Conservation (phyloP, 1,140 invertebrate genomes). For the Bombus polaris region DNA sequence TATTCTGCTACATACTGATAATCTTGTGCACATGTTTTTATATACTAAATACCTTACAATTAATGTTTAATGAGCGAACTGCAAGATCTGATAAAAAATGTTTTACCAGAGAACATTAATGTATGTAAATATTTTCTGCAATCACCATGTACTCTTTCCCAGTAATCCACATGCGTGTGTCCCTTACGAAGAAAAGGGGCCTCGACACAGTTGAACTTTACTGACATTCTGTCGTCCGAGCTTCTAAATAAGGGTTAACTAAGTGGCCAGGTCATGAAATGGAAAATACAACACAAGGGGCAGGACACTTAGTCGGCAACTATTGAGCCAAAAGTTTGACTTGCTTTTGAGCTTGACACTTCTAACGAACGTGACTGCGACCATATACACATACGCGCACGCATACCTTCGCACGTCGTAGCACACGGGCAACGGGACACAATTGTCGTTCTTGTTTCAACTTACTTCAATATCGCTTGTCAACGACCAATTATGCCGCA, state of each 20-base stretch:
- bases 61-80: too few relatives aligned
- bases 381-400: not conserved
- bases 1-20: too few relatives aligned
- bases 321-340: conserved; percentile 28
- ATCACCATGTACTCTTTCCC: not conserved
- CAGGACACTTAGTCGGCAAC: conserved; percentile 5
- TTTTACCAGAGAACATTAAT: not conserved
- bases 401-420: not conserved
- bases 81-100: too few relatives aligned
- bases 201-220: conserved; percentile 5
- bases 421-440: not conserved
- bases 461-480: not conserved
- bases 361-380: not conserved
- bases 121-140: not conserved
- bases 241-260: conserved; percentile 9
- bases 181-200: not conserved
- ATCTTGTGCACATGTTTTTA: too few relatives aligned
- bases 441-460: conserved; percentile 14
- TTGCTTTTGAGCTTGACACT: conserved; percentile 23
- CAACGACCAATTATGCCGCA: not conserved
- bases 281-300: conserved; percentile 4
- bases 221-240: not conserved
- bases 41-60: too few relatives aligned
- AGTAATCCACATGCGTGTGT: not conserved
- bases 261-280: conserved; percentile 12